These are phyloP conservation scores for Lasioglossum villosulum DNA, from an alignment of 2,888 invertebrate species.

Conservation along the genomic window DNA sequence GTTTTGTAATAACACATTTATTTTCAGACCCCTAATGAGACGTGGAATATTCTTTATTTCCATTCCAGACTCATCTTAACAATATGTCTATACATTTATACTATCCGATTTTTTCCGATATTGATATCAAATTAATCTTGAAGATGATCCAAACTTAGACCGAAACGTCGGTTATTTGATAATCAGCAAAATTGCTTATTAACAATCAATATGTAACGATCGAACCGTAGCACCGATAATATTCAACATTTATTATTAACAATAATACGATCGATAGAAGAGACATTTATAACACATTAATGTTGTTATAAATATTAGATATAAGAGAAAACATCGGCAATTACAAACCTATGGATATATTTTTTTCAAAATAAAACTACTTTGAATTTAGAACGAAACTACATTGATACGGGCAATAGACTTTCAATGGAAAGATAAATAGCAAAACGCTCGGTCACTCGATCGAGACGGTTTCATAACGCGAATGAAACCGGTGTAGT, in stretches of 20 bases:
- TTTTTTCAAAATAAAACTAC: neutral
- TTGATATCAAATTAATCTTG: no score
- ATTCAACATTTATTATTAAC: no score
- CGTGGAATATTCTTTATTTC: neutral
- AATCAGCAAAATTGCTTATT: no score
- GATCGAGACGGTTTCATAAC: slow-evolving; percentile 21
- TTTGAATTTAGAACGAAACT: neutral
- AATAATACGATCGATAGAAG: no score
- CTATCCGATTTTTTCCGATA: neutral
- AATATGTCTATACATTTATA: neutral
- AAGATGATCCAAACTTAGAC: no score
- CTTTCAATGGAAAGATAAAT: neutral
- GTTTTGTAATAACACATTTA: no score
- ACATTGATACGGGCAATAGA: neutral
- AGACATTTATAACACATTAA: neutral
- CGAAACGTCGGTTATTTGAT: no score
- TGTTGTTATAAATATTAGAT: neutral
- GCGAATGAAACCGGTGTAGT: slow-evolving; percentile 10
- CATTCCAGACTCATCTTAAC: neutral
- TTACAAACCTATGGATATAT: neutral
- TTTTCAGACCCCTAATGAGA: neutral
- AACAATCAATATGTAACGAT: no score
- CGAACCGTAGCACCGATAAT: no score
- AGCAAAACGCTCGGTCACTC: neutral
- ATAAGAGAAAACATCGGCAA: neutral